Percentiles rank a stretch among this genome's conserved stretches.
Evolutionary conservation across 1,140 invertebrate genomes (phyloP).

Genomic region (Ditylenchus dipsaci): DNA sequence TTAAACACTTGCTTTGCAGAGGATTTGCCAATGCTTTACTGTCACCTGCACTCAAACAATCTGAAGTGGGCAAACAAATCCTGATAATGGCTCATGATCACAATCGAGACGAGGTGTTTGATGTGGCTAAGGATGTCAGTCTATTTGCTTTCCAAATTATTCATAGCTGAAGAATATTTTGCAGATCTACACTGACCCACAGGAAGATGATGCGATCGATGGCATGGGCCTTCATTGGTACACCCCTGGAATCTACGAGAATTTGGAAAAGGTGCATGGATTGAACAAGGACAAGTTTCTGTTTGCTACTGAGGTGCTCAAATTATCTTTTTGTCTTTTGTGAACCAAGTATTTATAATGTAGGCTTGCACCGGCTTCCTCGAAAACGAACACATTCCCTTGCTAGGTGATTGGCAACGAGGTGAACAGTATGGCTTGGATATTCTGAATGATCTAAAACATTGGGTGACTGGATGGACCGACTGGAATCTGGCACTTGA

Average conservation of each 20-base stretch:
- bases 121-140: conserved; percentile 12
- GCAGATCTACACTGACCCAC: not conserved
- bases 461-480: conserved; percentile 64
- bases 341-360: not conserved
- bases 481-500: conserved; percentile 83
- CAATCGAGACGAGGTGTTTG: conserved; percentile 11
- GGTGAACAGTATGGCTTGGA: conserved; percentile 24
- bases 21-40: conserved; percentile 33
- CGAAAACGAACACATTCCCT: conserved; percentile 19
- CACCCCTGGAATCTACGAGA: conserved; percentile 16
- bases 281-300: conserved; percentile 34
- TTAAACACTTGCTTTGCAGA: conserved; percentile 17
- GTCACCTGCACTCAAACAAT: conserved; percentile 27
- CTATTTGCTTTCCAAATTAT: not conserved
- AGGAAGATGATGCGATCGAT: not conserved
- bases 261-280: conserved; percentile 8
- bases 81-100: conserved; percentile 25
- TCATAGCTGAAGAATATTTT: not conserved
- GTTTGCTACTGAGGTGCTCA: conserved; percentile 32
- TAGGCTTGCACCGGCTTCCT: conserved; percentile 12
- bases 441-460: conserved; percentile 30
- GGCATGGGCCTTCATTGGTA: conserved; percentile 16
- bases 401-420: conserved; percentile 31
- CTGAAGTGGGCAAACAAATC: conserved; percentile 5
- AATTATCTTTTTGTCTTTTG: conserved; percentile 56